phyloP scores from a whole-genome alignment of 1,140 invertebrate genomes.

The Magallana ariakensis region DNA sequence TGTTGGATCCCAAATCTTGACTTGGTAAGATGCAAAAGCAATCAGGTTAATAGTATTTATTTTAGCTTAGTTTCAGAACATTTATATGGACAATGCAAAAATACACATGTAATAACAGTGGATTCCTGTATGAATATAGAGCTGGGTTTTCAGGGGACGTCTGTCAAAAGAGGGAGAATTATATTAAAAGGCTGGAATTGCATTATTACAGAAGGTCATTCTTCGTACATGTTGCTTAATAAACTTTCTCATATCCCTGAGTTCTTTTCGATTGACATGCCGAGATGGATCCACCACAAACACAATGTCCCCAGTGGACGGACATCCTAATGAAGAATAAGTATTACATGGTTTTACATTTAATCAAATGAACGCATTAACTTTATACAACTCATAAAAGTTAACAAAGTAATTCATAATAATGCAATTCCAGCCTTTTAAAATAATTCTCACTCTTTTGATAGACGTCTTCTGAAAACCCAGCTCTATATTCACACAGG shows the following conservation, averaged over 20 bases:
- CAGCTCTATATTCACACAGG: slow-evolving; percentile 89
- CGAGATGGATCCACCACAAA: slow-evolving; percentile 73
- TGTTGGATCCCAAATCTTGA: too few species aligned
- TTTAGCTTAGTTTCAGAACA: too few species aligned
- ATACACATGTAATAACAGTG: too few species aligned
- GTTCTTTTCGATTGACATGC: slow-evolving; percentile 66
- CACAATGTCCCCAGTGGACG: slow-evolving; percentile 69
- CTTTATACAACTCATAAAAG: background rate
- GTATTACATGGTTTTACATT: background rate
- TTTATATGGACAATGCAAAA: too few species aligned
- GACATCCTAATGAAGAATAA: slow-evolving; percentile 62
- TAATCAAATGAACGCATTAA: background rate
- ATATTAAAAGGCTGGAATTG: too few species aligned
- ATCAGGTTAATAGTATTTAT: too few species aligned
- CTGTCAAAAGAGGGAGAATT: slow-evolving; percentile 85
- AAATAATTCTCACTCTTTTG: slow-evolving; percentile 81
- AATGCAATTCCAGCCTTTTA: too few species aligned
- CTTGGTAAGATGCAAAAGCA: too few species aligned
- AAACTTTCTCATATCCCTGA: slow-evolving; percentile 69
- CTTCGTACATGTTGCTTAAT: slow-evolving; percentile 64
- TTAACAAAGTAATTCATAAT: background rate
- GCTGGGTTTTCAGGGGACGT: slow-evolving; percentile 95
- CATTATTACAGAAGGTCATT: slow-evolving; percentile 62
- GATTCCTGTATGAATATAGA: slow-evolving; percentile 85
- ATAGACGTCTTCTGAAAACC: slow-evolving; percentile 95